These are phyloP conservation scores for Thamnophis sirtalis DNA, from an alignment of 2,113 vertebrate genomes.

Conservation along the genomic window DNA sequence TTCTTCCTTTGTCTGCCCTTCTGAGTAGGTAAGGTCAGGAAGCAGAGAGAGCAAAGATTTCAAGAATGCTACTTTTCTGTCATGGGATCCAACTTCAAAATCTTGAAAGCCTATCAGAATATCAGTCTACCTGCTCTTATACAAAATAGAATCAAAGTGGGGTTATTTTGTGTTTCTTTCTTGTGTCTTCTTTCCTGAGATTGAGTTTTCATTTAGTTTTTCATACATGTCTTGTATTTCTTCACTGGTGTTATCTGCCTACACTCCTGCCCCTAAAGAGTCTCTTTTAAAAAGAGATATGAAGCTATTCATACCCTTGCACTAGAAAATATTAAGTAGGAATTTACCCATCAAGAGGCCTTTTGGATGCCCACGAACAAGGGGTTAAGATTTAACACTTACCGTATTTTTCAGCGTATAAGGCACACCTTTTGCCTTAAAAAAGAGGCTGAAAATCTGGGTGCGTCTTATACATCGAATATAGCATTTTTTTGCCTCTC, in stretches of 20 bases:
- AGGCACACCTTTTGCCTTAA: no score
- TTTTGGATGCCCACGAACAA: not conserved
- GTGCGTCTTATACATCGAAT: no score
- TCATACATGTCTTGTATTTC: not conserved
- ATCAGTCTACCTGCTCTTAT: not conserved
- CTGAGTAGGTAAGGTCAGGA: not conserved
- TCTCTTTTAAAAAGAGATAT: not conserved
- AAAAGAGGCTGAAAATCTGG: no score
- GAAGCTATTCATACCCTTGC: not conserved
- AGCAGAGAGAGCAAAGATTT: not conserved
- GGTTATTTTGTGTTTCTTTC: not conserved
- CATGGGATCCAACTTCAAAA: not conserved
- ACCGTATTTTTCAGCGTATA: no score
- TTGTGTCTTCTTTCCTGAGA: not conserved
- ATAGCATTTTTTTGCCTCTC: no score
- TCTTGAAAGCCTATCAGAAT: not conserved
- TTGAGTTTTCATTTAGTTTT: not conserved
- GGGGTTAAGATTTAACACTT: not conserved
- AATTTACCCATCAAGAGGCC: not conserved
- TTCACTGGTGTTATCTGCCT: not conserved
- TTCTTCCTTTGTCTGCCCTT: not conserved
- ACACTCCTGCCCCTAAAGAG: not conserved
- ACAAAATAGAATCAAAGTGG: not conserved
- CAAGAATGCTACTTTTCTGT: not conserved
- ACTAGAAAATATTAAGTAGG: not conserved